Evolutionary conservation across 2,797 vertebrate genomes (phyloP), one percentile per base, ranked within the genome.

Genomic region (Mastacembelus armatus): DNA sequence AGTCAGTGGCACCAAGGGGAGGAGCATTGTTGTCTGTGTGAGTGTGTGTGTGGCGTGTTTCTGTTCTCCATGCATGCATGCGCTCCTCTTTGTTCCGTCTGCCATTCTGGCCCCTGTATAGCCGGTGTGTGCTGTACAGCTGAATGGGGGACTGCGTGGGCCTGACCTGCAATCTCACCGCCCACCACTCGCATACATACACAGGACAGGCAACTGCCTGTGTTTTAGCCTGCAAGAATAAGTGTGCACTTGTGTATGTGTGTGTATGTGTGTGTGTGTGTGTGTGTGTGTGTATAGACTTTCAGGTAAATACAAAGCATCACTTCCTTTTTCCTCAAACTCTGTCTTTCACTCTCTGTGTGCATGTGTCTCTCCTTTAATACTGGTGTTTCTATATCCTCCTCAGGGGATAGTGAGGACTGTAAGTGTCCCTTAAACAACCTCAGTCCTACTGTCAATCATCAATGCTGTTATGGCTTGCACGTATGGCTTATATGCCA

Each of bases 111-210:
- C 76, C 87, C 76, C 67, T 26, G 75, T 83, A 68, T 64, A 73
- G 85, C 68, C 67, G 49, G 62, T 81, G 78, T 78, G 50, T 81
- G 70, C 77, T 85, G 82, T 89, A 77, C 72, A 82, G 88, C 89
- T 92, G 87, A 90, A 88, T 85, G 86, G n/a, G 86, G 87, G 91
- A 86, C 85, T 93, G 92, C 91, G 89, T 93, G 92, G 93, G 92
- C 91, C 89, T 93, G 90, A 93, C 90, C 92, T 89, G 85, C 78
- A 82, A 91, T 92, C 89, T 84, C 83, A 83, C 86, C 90, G 57
- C 93, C 91, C 88, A 92, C 92, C 50, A 73, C 83, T 78, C 77
- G 63, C 75, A 83, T 24, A 81, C 54, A 83, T 77, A 77, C 45
- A 81, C 71, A 78, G 68, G 64, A 58, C 43, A 29, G 59, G 74